A percentile compares a stretch with the other conserved stretches of the same genome.
Evolutionary conservation across 2,888 invertebrate species (phyloP).

Genomic region (Notodonta dromedarius): DNA sequence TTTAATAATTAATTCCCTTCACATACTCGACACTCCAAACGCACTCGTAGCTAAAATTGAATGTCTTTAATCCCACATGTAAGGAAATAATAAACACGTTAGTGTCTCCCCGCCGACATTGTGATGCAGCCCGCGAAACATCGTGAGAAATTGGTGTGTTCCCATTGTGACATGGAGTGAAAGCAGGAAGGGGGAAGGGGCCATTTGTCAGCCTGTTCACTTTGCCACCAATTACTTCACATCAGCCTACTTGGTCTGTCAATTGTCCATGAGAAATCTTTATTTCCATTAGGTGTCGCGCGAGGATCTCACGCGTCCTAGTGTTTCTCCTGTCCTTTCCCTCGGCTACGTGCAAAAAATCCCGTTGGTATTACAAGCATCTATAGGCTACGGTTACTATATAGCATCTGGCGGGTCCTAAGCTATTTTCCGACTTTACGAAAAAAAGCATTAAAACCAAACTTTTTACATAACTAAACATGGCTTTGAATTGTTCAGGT

Average conservation of each 20-base stretch:
- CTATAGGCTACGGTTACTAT: too few species aligned
- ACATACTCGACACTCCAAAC: neutral
- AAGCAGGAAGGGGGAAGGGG: slow-evolving; percentile 23
- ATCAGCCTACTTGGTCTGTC: slow-evolving; percentile 22
- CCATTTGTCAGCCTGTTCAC: slow-evolving; percentile 39
- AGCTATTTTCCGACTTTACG: too few species aligned
- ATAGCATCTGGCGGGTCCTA: too few species aligned
- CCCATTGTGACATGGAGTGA: slow-evolving; percentile 30
- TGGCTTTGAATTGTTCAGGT: too few species aligned
- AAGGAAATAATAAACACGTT: slow-evolving; percentile 22
- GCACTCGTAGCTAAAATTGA: neutral
- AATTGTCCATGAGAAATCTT: slow-evolving; percentile 8
- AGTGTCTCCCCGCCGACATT: slow-evolving; percentile 25
- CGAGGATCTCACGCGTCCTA: too few species aligned
- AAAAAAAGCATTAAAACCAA: too few species aligned
- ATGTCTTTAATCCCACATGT: slow-evolving; percentile 6
- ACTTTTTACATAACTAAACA: too few species aligned
- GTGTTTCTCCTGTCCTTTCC: too few species aligned
- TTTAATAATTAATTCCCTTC: too few species aligned
- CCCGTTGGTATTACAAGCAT: too few species aligned
- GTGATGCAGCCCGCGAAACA: slow-evolving; percentile 29
- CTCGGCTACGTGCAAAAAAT: too few species aligned
- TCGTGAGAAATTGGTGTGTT: slow-evolving; percentile 32
- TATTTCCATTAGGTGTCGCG: too few species aligned
- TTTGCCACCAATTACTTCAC: slow-evolving; percentile 34